phyloP scores from a whole-genome alignment of 2,888 invertebrate species.

The Micropterix aruncella region DNA sequence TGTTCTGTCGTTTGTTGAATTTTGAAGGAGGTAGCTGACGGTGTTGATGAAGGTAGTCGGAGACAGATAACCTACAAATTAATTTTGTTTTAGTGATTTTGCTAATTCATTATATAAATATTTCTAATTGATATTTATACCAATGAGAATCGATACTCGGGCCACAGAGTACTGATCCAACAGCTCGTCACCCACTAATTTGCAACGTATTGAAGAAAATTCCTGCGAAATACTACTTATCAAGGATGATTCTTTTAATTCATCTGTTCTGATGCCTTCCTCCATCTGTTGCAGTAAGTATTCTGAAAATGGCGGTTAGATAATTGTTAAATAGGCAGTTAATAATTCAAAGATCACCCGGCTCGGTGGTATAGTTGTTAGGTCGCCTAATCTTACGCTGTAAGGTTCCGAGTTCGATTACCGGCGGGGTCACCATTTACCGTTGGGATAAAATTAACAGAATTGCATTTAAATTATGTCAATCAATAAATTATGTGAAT shows the following conservation, averaged over 20 bases:
- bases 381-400: too few relatives aligned
- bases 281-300: slow-evolving; percentile 33
- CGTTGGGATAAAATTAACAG: too few relatives aligned
- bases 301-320: too few relatives aligned
- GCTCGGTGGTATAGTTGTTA: too few relatives aligned
- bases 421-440: too few relatives aligned
- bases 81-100: too few relatives aligned
- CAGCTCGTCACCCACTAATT: slow-evolving; percentile 25
- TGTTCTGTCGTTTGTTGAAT: slow-evolving; percentile 41
- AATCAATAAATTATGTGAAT: slow-evolving; percentile 3
- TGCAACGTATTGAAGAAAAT: slow-evolving; percentile 25
- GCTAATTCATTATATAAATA: too few relatives aligned
- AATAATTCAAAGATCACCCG: too few relatives aligned
- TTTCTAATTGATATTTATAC: too few relatives aligned
- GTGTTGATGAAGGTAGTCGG: slow-evolving; percentile 47
- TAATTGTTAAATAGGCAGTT: too few relatives aligned
- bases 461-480: too few relatives aligned
- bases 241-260: slow-evolving; percentile 23
- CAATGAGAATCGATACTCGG: slow-evolving; percentile 23
- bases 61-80: slow-evolving; percentile 37
- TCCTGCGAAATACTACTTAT: slow-evolving; percentile 29
- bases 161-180: slow-evolving; percentile 32
- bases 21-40: slow-evolving; percentile 43
- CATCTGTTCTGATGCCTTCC: slow-evolving; percentile 27
- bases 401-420: too few relatives aligned